A percentile compares a stretch with the other conserved stretches of the same genome.
Evolutionary conservation across 2,888 invertebrate species (phyloP).

Genomic region (Ernsta delagoae): DNA sequence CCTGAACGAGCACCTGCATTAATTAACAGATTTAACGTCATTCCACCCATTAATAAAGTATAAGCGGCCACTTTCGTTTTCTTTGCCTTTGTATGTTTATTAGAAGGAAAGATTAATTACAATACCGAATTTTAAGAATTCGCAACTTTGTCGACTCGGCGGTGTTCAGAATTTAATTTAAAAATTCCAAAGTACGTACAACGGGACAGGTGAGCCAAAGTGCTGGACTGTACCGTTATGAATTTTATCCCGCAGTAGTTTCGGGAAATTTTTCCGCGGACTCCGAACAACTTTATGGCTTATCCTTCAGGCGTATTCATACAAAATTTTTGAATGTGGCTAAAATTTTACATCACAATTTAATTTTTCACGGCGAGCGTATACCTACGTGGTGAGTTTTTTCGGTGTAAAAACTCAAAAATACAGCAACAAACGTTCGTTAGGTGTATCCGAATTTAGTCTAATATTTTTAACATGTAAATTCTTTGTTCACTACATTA

Average conservation of each 20-base stretch:
- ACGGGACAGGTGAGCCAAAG: slow-evolving; percentile 82
- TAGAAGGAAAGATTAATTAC: slow-evolving; percentile 69
- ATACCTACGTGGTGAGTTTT: slow-evolving; percentile 6
- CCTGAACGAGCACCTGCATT: slow-evolving; percentile 73
- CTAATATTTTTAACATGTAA: background rate
- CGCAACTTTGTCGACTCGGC: slow-evolving; percentile 75
- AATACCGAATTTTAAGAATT: slow-evolving; percentile 79
- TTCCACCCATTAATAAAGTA: slow-evolving; percentile 77
- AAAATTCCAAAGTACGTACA: slow-evolving; percentile 79
- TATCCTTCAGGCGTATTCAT: slow-evolving; percentile 68
- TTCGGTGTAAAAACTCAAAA: background rate
- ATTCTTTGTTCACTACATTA: background rate
- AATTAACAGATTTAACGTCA: slow-evolving; percentile 79
- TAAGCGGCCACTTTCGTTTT: slow-evolving; percentile 62
- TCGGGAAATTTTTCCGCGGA: slow-evolving; percentile 73
- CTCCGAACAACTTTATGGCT: slow-evolving; percentile 70
- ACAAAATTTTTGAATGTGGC: slow-evolving; percentile 52
- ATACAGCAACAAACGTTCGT: slow-evolving; percentile 1
- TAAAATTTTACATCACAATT: slow-evolving; percentile 46
- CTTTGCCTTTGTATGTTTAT: slow-evolving; percentile 69
- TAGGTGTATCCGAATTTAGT: slow-evolving; percentile 5
- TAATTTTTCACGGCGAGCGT: slow-evolving; percentile 31
- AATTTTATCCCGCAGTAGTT: slow-evolving; percentile 78
- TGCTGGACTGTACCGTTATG: slow-evolving; percentile 83
- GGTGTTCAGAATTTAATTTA: slow-evolving; percentile 82